Evolutionary conservation across 2,888 invertebrate species (phyloP), one percentile per base, ranked within the genome.

Genomic region (Steinernema hermaphroditum): DNA sequence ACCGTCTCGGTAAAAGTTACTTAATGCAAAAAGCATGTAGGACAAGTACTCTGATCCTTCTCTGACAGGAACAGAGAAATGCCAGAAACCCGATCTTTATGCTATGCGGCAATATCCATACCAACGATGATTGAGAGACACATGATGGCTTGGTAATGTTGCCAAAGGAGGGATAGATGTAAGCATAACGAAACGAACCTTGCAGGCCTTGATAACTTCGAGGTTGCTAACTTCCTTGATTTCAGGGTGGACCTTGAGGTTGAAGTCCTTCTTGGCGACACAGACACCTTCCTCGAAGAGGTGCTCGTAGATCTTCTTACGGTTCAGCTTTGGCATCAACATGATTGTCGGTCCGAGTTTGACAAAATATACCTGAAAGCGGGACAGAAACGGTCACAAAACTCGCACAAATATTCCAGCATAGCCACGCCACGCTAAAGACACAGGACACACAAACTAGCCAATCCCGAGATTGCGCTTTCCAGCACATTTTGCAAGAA

Each of bases 301-400:
- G 90, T 94, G 93, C 88, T 98, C 97, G 89, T 94, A 98, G 88
- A 98, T 97, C 84, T 93, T 90, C 83, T 94, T 92, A 87, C 96
- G 92, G 89, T 96, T 94, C 90, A 94, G 93, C 91, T 96, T 97
- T 87, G 97, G 96, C 95, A 98, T 98, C 94, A 98, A 95, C 98
- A 98, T 98, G 62, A 62, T 34, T 62, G 62, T 32, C 29, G 62
- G 29, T 16, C 62, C 62, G 29, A 62, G 62, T 62, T 62, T 62
- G 29, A 29, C 12, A 37, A 4, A 62, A 29, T 19, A 14, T 54
- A 54, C 54, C 54, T 54, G 54, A 27, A 54, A 27, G 6, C n/a
- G n/a, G n/a, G n/a, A n/a, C n/a, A n/a, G n/a, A n/a, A n/a, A n/a
- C n/a, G n/a, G n/a, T n/a, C n/a, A n/a, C n/a, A n/a, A n/a, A n/a